These are phyloP conservation scores for Protobothrops mucrosquamatus DNA, from an alignment of 2,113 vertebrate species.

Conservation along the genomic window DNA sequence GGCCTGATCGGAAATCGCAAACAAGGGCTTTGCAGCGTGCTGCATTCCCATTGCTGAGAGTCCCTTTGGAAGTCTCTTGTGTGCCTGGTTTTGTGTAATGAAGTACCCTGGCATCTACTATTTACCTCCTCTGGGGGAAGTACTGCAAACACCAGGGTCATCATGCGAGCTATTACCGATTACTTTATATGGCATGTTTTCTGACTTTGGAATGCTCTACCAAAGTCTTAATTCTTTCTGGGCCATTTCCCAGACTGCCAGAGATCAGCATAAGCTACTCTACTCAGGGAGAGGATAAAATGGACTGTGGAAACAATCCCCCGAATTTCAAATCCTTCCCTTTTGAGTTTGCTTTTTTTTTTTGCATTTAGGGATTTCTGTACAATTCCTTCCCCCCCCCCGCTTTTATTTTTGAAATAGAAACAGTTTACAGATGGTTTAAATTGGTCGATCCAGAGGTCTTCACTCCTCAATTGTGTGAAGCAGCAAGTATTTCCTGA, in stretches of 20 bases:
- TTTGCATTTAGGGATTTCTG: neutral
- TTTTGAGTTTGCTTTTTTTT: neutral
- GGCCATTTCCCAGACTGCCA: neutral
- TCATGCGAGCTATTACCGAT: neutral
- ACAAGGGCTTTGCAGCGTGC: neutral
- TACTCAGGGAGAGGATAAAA: neutral
- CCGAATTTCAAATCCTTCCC: neutral
- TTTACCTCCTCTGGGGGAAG: neutral
- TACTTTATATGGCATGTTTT: neutral
- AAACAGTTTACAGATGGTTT: neutral
- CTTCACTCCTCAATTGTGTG: neutral
- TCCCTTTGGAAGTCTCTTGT: neutral
- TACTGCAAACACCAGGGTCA: neutral
- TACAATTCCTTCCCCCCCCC: neutral
- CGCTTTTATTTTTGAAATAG: neutral
- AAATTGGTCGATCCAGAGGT: neutral
- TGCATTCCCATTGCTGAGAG: neutral
- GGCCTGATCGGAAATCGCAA: neutral
- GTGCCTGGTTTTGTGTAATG: neutral
- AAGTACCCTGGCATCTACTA: neutral
- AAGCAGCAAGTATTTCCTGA: neutral
- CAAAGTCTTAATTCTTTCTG: neutral
- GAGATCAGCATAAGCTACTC: neutral
- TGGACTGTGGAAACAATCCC: no score
- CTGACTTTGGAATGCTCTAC: neutral